Evolutionary conservation across 2,888 invertebrate genomes (phyloP).

Genomic region (Sepiola atlantica): DNA sequence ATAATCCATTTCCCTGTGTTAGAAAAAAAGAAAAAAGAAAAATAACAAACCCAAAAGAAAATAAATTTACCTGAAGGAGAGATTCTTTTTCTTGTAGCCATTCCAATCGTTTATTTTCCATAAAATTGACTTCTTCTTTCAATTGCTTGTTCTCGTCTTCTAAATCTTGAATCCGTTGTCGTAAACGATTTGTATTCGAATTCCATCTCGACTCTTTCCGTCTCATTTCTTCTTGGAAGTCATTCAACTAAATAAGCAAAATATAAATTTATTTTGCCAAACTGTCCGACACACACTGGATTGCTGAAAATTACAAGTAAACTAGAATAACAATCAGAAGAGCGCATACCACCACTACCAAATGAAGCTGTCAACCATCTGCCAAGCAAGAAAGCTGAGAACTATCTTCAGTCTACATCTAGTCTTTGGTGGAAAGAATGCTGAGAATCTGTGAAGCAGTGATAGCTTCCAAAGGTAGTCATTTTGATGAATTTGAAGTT

Average conservation of each 20-base stretch:
- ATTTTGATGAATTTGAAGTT: no score
- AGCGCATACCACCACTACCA: no score
- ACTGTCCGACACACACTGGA: neutral
- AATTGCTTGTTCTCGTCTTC: conserved; percentile 73
- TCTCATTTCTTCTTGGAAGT: conserved; percentile 72
- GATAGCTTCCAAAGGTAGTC: no score
- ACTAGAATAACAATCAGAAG: no score
- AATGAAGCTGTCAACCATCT: no score
- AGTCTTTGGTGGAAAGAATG: no score
- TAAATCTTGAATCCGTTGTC: conserved; percentile 68
- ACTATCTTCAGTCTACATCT: no score
- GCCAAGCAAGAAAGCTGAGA: no score
- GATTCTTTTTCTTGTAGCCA: conserved; percentile 67
- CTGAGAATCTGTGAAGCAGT: no score
- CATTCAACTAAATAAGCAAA: conserved; percentile 60
- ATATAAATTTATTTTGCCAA: neutral
- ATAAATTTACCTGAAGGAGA: conserved; percentile 35
- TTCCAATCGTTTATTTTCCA: conserved; percentile 72
- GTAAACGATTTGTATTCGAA: conserved; percentile 67
- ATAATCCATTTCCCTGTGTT: no score
- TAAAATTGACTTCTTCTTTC: conserved; percentile 69
- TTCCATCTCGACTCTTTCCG: conserved; percentile 73
- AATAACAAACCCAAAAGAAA: neutral
- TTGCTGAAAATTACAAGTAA: no score
- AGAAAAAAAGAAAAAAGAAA: neutral